Base-by-base conservation (phyloP, 1,140 invertebrate species). In the Neoseiulus cucumeris region DNA sequence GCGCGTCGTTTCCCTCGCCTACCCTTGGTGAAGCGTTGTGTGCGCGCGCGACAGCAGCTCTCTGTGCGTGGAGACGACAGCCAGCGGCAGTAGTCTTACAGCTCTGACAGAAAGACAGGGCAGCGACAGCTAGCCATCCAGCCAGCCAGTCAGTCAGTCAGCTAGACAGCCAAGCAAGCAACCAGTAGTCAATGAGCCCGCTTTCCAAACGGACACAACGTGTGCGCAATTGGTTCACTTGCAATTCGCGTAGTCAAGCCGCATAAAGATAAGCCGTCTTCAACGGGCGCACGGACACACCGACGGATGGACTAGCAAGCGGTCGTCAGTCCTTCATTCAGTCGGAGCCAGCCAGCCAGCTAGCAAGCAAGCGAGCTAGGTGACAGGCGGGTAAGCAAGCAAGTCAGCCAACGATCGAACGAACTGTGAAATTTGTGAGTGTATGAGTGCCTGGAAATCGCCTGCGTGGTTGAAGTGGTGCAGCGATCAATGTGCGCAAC, bases 41-140 rank as follows among this genome's bases (percentile, higher is more conserved):
- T 59, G 51, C 51, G 51, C 51, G 51, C 51, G 51, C 51, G 25
- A 25, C 25, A 25, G 14, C 51, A 59, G 51, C 51, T 59, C 33
- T 39, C 51, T 25, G 51, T 59, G 51, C 51, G 51, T 59, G 51
- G 51, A 59, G 51, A 59, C 51, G 33, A 59, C 51, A 33, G 51
- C 51, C 33, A 39, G 33, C 33, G 33, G 33, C 33, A 39, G 33
- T 39, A 39, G 33, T 39, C 33, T 39, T 39, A 39, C 33, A 39
- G 33, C 33, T 39, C 33, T 39, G 33, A 39, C 33, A 39, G 33
- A 39, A 39, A 39, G 33, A 39, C 33, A 59, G 51, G 14, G 22
- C 51, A 59, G 51, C 51, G 51, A 59, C 14, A 25, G 51, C 25
- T 9, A 59, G 51, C 51, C 12, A 39, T 6, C 33, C 33, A 39